Evolutionary conservation across 2,888 invertebrate genomes (phyloP).

Genomic region (Polymixis lichenea): DNA sequence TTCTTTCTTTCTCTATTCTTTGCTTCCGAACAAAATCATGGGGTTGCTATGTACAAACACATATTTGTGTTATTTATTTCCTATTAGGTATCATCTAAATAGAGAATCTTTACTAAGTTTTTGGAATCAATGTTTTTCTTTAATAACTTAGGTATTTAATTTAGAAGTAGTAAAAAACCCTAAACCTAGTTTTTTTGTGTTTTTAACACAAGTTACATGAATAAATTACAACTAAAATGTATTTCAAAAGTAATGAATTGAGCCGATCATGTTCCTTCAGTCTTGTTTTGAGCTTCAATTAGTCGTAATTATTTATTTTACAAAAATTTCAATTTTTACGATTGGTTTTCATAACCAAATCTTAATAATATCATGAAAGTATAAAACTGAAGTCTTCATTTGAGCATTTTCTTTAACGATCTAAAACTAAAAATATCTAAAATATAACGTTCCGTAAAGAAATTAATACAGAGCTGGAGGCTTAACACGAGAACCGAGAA

Average conservation of each 20-base stretch:
- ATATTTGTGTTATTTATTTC: constrained; percentile 11
- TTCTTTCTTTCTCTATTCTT: no score
- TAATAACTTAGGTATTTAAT: constrained; percentile 3
- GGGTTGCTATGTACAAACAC: background rate
- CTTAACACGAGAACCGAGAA: no score
- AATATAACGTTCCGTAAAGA: no score
- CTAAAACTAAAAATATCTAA: background rate
- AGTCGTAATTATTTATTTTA: background rate
- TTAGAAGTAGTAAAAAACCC: background rate
- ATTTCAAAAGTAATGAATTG: constrained; percentile 66
- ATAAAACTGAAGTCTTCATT: constrained; percentile 32
- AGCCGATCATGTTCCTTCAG: constrained; percentile 78
- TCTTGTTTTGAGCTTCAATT: constrained; percentile 73
- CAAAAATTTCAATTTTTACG: background rate
- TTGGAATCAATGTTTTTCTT: constrained; percentile 51
- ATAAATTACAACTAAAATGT: constrained; percentile 9
- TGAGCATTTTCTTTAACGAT: constrained; percentile 38
- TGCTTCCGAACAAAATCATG: background rate
- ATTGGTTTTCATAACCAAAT: background rate
- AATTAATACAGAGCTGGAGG: background rate
- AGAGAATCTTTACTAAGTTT: constrained; percentile 22
- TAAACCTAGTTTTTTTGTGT: constrained; percentile 59
- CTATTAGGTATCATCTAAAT: background rate
- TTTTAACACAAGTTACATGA: constrained; percentile 65
- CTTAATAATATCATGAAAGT: constrained; percentile 3